Base-by-base conservation (phyloP, 2,113 vertebrate species). In the Brachyhypopomus gauderio region DNA sequence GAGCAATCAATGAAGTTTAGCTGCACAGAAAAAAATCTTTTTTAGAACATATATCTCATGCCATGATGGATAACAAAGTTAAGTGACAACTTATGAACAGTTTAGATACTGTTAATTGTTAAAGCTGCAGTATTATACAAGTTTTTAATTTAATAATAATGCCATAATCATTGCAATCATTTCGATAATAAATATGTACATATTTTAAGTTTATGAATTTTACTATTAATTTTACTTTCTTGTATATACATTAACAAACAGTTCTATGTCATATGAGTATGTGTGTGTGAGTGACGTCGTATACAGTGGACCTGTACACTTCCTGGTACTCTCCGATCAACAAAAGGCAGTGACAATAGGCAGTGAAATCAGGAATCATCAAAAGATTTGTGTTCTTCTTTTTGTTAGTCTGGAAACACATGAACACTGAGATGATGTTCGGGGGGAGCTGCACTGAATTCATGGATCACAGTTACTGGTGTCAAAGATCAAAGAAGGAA, bases 321-420 rank as follows among this genome's bases (percentile, higher is more conserved):
- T 88, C 84, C 85, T 86, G 87, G 87, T 80, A 83, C 63, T 77
- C 79, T 74, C 79, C 76, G 80, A 81, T 55, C 86, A 72, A 72
- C 22, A 88, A 81, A 90, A 83, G 89, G 89, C 90, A 92, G 89
- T 89, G 85, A 84, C 66, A 89, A 56, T 52, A 52, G 45, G 45
- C 45, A 87, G 78, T 84, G 82, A 89, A 86, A 79, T 87, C 89
- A 91, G 92, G 93, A 94, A 93, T 94, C 91, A 92, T 92, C 87
- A 85, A 87, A 85, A 88, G 87, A 63, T 85, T 76, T 85, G 73
- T 75, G 63, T 81, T 81, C 77, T 72, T 79, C 85, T 89, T 79
- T 83, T 85, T 79, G 60, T 85, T 86, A 86, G 77, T 87, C 82
- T 86, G 91, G 89, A 92, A 92, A 90, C 83, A 88, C 83, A 74